A percentile compares a stretch with the other conserved stretches of the same genome.
Conservation (phyloP, 2,797 vertebrate species). For the Poeciliopsis turneri region DNA sequence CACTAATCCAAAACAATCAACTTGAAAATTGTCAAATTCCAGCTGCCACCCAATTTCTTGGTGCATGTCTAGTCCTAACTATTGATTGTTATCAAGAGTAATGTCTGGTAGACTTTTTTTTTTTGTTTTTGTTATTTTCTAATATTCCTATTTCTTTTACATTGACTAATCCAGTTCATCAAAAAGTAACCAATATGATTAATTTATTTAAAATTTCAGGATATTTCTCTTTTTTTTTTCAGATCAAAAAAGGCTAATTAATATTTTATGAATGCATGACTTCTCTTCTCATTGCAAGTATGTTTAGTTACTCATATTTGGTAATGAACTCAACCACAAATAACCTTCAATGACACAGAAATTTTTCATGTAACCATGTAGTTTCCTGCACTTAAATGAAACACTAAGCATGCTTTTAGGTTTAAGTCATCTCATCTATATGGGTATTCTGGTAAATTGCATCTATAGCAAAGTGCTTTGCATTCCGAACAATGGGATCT, state of each 20-base stretch:
- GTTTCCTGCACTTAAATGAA: not conserved
- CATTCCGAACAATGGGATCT: not conserved
- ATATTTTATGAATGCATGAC: not conserved
- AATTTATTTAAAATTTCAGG: not conserved
- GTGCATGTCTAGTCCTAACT: not conserved
- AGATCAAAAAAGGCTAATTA: not conserved
- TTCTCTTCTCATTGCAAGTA: not conserved
- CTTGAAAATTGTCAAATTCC: not conserved
- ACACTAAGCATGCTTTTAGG: not conserved
- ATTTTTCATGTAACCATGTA: not conserved
- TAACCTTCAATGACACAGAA: not conserved
- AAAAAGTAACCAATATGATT: conserved; percentile 10
- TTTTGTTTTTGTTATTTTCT: conserved; percentile 5
- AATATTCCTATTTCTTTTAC: not conserved
- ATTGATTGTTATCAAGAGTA: not conserved
- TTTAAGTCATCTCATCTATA: not conserved
- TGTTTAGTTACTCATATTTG: not conserved
- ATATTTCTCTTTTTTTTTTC: not conserved
- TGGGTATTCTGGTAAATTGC: not conserved
- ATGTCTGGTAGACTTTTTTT: not conserved
- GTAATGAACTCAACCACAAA: not conserved
- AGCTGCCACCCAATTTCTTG: not conserved
- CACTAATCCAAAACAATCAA: not conserved
- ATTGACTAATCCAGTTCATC: not conserved
- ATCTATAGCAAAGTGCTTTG: not conserved